Conservation (phyloP, 2,888 invertebrate genomes). For the Ephialtes manifestator region DNA sequence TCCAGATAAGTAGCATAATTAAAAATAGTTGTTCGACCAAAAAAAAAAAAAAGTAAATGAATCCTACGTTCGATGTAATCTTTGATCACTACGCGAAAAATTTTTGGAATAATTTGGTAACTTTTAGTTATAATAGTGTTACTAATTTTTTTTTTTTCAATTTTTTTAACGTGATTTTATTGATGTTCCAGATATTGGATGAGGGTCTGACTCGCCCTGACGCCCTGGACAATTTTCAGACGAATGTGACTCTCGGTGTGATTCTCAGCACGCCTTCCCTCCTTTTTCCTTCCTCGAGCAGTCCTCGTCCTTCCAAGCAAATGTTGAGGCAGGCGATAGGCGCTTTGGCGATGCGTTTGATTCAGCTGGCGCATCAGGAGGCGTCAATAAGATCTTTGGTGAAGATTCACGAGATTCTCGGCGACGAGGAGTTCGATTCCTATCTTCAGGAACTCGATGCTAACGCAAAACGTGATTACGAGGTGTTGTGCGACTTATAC, state of each 20-base stretch:
- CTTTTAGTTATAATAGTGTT: background rate
- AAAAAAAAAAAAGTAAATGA: too few relatives aligned
- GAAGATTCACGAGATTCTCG: constrained; percentile 90
- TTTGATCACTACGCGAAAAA: background rate
- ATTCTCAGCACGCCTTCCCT: constrained; percentile 85
- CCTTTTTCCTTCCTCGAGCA: constrained; percentile 81
- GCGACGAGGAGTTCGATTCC: constrained; percentile 89
- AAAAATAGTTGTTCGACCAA: background rate
- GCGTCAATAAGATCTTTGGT: constrained; percentile 90
- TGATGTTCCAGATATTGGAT: constrained; percentile 66
- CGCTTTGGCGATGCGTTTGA: constrained; percentile 85
- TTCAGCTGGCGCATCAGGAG: constrained; percentile 88
- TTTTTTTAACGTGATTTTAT: background rate
- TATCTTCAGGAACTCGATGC: constrained; percentile 85
- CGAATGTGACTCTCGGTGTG: constrained; percentile 83
- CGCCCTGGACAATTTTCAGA: constrained; percentile 82
- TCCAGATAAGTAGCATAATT: background rate
- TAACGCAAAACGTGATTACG: constrained; percentile 87
- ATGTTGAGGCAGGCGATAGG: constrained; percentile 81
- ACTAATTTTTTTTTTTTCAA: background rate
- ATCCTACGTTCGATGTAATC: too few relatives aligned
- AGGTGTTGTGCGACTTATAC: constrained; percentile 89
- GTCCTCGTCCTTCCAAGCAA: constrained; percentile 75
- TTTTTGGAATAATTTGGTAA: background rate
- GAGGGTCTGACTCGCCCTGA: constrained; percentile 75